phyloP scores from a whole-genome alignment of 1,140 invertebrate genomes.

The Papilio polyxenes region DNA sequence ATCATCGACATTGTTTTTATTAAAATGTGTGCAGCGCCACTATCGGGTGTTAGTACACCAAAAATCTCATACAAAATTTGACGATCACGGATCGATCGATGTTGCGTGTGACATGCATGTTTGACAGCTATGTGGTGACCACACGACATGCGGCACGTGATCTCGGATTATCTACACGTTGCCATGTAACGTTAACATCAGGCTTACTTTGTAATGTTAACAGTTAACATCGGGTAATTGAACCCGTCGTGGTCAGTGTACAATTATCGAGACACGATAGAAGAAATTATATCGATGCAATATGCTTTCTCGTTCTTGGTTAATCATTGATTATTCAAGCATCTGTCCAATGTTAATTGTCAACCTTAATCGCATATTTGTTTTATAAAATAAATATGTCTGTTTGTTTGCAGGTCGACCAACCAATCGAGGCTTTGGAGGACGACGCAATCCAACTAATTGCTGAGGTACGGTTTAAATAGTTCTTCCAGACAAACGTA shows the following conservation, averaged over 20 bases:
- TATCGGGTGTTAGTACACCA: too few species aligned
- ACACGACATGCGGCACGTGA: not conserved
- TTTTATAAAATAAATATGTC: too few species aligned
- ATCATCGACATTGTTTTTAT: too few species aligned
- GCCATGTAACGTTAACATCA: not conserved
- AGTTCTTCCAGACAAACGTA: not conserved
- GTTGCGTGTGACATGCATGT: slow-evolving; percentile 8
- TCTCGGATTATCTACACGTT: not conserved
- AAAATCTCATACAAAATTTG: too few species aligned
- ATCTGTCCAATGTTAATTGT: not conserved
- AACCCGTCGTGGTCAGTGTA: not conserved
- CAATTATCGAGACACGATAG: not conserved
- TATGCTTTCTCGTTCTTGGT: not conserved
- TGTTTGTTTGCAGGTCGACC: not conserved
- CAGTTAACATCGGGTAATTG: not conserved
- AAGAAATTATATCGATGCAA: not conserved
- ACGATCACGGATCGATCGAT: too few species aligned
- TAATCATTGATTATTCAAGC: not conserved
- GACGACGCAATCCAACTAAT: not conserved
- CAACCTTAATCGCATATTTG: not conserved
- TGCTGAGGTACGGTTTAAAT: not conserved
- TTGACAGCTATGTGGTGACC: not conserved
- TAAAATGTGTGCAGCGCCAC: too few species aligned
- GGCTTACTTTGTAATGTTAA: not conserved
- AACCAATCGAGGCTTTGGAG: not conserved